phyloP scores from a whole-genome alignment of 2,888 invertebrate species.

The Nemotelus pantherinus region DNA sequence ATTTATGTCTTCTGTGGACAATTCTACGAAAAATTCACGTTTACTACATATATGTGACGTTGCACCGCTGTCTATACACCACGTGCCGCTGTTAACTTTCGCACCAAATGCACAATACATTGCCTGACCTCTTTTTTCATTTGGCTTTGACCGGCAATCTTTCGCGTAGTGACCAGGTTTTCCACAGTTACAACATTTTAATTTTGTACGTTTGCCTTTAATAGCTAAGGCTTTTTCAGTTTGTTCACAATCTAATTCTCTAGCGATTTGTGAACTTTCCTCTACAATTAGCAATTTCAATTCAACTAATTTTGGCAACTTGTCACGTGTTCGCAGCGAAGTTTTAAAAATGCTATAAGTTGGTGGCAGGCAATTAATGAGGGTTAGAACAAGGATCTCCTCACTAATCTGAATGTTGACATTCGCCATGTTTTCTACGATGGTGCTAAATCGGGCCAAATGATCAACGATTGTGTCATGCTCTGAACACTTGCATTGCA shows the following conservation, averaged over 20 bases:
- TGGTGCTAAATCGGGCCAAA: neutral
- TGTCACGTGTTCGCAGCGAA: neutral
- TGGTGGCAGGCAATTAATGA: neutral
- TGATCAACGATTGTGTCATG: neutral
- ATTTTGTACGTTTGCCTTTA: neutral
- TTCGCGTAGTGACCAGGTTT: no score
- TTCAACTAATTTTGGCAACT: no score
- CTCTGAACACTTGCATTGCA: neutral
- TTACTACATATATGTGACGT: neutral
- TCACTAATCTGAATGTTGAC: neutral
- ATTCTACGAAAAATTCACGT: neutral
- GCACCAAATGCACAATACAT: neutral
- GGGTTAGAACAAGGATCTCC: neutral
- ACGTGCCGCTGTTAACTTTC: neutral
- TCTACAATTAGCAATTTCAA: no score
- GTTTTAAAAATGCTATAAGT: neutral
- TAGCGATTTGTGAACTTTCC: no score
- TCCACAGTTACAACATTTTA: no score
- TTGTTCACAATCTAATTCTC: neutral
- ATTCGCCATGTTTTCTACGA: neutral
- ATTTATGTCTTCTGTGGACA: neutral
- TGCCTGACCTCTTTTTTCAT: neutral
- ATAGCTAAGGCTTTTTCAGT: neutral
- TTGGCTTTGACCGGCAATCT: neutral
- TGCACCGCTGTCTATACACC: neutral